phyloP scores from a whole-genome alignment of 1,140 invertebrate genomes.

The Harlomillsia oculata region DNA sequence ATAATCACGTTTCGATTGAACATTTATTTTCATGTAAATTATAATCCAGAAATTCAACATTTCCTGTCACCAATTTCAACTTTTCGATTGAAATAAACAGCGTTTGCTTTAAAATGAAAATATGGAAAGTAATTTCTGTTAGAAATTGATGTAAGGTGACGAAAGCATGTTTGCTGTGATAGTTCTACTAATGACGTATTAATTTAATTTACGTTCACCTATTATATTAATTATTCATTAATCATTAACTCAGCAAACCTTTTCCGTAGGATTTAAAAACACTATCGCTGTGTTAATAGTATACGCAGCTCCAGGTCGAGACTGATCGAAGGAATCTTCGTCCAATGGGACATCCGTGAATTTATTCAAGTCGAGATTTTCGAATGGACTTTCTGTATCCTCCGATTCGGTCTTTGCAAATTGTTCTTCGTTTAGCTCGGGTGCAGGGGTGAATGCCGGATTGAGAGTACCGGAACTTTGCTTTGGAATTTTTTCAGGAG shows the following conservation, averaged over 20 bases:
- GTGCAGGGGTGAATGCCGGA: background rate
- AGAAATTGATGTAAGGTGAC: conserved; percentile 2
- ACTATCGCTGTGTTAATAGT: no score
- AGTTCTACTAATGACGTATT: background rate
- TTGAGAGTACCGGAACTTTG: background rate
- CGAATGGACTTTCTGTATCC: background rate
- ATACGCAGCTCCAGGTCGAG: no score
- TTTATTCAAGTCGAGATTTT: conserved; percentile 11
- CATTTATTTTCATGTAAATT: no score
- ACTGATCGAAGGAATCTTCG: conserved; percentile 17
- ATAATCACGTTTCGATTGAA: no score
- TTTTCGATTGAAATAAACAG: no score
- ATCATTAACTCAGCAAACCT: background rate
- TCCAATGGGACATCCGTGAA: conserved; percentile 33
- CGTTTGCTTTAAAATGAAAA: no score
- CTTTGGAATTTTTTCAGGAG: background rate
- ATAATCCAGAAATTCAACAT: no score
- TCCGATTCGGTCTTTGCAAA: background rate
- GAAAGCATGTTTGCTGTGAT: background rate
- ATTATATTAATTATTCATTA: background rate
- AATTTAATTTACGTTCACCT: background rate
- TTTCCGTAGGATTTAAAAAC: background rate
- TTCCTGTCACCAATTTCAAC: no score
- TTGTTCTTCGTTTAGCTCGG: background rate
- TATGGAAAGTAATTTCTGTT: no score